phyloP scores from a whole-genome alignment of 2,888 invertebrate genomes.

The Aleiodes leptofemur region DNA sequence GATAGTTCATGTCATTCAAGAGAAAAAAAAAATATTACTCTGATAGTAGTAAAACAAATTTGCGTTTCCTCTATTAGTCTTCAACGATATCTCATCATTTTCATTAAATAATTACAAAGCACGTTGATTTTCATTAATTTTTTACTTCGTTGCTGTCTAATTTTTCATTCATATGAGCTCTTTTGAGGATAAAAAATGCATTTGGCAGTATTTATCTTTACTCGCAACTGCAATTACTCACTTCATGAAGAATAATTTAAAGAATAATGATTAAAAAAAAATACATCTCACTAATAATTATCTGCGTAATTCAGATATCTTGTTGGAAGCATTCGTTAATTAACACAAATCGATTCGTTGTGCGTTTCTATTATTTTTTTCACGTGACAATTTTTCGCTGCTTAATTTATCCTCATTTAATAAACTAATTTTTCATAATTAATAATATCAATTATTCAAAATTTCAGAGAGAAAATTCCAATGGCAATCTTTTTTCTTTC shows the following conservation, averaged over 20 bases:
- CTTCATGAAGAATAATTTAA: not conserved
- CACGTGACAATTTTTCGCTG: conserved; percentile 21
- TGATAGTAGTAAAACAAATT: not conserved
- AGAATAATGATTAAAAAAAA: not conserved
- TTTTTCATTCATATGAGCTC: conserved; percentile 10
- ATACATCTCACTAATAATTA: conserved; percentile 10
- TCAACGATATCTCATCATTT: conserved; percentile 8
- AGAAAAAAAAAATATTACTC: not conserved
- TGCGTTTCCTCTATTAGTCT: not conserved
- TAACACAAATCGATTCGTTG: conserved; percentile 19
- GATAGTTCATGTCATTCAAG: not conserved
- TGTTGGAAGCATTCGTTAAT: conserved; percentile 7
- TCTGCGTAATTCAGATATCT: conserved; percentile 5
- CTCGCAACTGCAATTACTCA: conserved; percentile 15
- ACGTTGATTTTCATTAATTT: conserved; percentile 13
- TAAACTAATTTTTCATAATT: not conserved
- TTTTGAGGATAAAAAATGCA: conserved; percentile 19
- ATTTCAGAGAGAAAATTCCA: conserved; percentile 6
- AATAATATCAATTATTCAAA: not conserved
- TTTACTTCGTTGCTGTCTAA: not conserved
- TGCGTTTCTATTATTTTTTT: conserved; percentile 10
- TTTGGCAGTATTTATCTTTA: conserved; percentile 22
- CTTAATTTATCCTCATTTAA: conserved; percentile 12
- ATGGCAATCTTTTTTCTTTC: conserved; percentile 13
- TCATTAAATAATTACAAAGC: conserved; percentile 17